Base-by-base conservation (phyloP, 2,888 invertebrate species). In the Beris chalybata region DNA sequence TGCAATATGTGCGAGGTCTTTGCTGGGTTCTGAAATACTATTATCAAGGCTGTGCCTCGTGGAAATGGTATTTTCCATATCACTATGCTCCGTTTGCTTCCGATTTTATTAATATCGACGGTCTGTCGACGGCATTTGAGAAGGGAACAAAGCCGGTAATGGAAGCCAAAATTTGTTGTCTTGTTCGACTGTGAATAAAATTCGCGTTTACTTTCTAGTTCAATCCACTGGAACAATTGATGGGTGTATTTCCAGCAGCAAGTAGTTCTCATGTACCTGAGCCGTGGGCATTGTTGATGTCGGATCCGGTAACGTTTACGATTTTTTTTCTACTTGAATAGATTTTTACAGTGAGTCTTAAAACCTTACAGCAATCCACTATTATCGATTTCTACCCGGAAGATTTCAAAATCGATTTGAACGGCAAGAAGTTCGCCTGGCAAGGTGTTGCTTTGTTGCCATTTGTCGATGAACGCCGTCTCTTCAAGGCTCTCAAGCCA, bases 61-160 rank as follows among this genome's bases (percentile, higher is more conserved):
- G 99, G 99, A 94, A 97, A 82, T 99, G 99, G 99, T 99, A 97
- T 83, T 99, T 95, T 82, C 99, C 99, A 0, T 99, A 96, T 81
- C 99, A 99, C 83, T 99, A 99, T 83, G 98, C 99, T 15, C 99
- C 99, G 6, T 99, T 99, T 83, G 99, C 99, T 4, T 97, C 97
- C 0, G 99, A 99, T 84, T 99, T 99, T 82, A 86, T 93, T 68
- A 93, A 96, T 78, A 90, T 99, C 65, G 87, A 88, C 64, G 91
- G 92, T 1, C 83, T 96, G 1, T 89, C 91, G 54, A 92, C 93
- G 2, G 87, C 89, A 77, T 99, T 99, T 80, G 93, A 93, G 77
- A 88, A 84, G 75, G 90, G 88, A 64, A 97, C 97, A 0, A 83
- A 87, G 77, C 99, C 99, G 69, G 94, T 93, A 81, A 86, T 80